Evolutionary conservation across 2,797 vertebrate species (phyloP), one percentile per base, ranked within the genome.

Genomic region (Gobio occitaniae): DNA sequence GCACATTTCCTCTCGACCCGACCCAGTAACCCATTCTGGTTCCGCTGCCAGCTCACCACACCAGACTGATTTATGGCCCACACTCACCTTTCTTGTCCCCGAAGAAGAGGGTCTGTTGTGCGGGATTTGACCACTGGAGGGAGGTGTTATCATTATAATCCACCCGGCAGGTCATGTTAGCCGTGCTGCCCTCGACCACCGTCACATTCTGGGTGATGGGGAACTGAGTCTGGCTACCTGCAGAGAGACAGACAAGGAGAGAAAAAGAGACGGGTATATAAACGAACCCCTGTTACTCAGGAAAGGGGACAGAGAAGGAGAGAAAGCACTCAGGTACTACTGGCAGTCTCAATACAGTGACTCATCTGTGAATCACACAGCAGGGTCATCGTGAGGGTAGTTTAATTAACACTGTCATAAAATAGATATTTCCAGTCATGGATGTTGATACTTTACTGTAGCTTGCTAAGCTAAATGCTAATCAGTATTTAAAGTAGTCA

Each of bases 61-160:
- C 50, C 74, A 76, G 72, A 77, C 74, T 44, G 82, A 84, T 84
- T 69, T 84, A 84, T 4, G 17, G n/a, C 50, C 25, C 38, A 52
- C 75, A 88, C 89, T 97, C 94, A 99, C 98, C 98, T 97, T 99
- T 99, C 94, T 99, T 99, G 95, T 99, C 97, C 84, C 99, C 98
- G 2, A 99, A 99, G 93, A 98, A 99, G 25, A 99, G 96, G 2
- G 98, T 99, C 94, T 99, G 98, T 95, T 99, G 98, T 97, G 98
- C 98, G 90, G 98, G 98, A 95, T 99, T 99, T 93, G 98, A 99
- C 98, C 98, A 99, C 98, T 99, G 98, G 97, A 99, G 98, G 97
- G 98, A 99, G 94, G 98, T 99, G 96, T 99, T 99, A 98, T 99
- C 98, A 96, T 99, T 99, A 94, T 97, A 97, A 96, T 99, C 98